Conservation (phyloP, 2,113 vertebrate species). For the Trichomycterus rosablanca region DNA sequence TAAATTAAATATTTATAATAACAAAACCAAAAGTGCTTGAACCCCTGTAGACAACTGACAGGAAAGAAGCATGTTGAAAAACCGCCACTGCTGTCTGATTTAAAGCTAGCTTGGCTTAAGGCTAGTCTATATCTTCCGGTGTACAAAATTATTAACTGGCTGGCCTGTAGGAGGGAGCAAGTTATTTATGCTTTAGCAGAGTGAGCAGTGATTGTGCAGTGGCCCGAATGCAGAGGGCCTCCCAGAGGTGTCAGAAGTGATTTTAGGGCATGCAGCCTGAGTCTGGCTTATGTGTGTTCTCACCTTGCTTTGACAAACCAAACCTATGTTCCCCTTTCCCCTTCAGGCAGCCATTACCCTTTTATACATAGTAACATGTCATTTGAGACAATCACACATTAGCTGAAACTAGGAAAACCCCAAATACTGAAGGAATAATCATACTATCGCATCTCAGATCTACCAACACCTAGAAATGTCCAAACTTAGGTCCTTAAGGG, state of each 20-base stretch:
- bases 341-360: constrained; percentile 67
- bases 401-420: constrained; percentile 56
- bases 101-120: constrained; percentile 40
- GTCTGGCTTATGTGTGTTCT: constrained; percentile 74
- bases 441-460: constrained; percentile 30
- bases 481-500: constrained; percentile 12
- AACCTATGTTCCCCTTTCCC: constrained; percentile 56
- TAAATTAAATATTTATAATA: too few species aligned
- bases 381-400: constrained; percentile 68
- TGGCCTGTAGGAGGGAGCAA: constrained; percentile 60
- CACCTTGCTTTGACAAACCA: constrained; percentile 66
- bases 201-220: constrained; percentile 64
- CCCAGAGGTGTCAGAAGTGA: constrained; percentile 71
- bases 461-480: constrained; percentile 26
- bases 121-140: constrained; percentile 26
- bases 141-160: constrained; percentile 33
- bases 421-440: constrained; percentile 58
- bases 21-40: too few species aligned
- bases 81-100: constrained; percentile 37
- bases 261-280: constrained; percentile 58
- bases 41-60: too few species aligned
- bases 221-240: constrained; percentile 66
- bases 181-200: constrained; percentile 66
- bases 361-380: constrained; percentile 72
- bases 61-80: background rate